Conservation (phyloP, 2,888 invertebrate species). For the Ernsta delagoae region DNA sequence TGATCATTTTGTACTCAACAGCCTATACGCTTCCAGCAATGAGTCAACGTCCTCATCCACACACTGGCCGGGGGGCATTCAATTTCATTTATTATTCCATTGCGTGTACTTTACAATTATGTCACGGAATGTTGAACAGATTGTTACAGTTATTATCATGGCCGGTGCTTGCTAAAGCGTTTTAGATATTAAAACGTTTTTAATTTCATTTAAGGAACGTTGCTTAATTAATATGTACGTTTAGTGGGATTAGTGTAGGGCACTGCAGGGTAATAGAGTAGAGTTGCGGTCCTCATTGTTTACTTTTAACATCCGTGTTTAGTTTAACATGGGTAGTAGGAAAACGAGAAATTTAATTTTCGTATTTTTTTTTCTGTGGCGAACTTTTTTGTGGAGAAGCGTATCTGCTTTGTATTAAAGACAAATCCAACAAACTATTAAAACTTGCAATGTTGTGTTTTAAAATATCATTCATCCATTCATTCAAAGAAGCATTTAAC, state of each 20-base stretch:
- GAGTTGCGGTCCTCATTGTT: not conserved
- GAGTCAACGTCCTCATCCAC: slow-evolving; percentile 53
- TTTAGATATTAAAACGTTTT: slow-evolving; percentile 32
- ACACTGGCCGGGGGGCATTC: slow-evolving; percentile 43
- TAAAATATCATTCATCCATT: too few species aligned
- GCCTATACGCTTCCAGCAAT: slow-evolving; percentile 45
- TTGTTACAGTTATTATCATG: slow-evolving; percentile 46
- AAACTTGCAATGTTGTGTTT: too few species aligned
- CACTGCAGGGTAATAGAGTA: not conserved
- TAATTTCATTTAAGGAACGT: slow-evolving; percentile 1
- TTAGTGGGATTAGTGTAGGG: not conserved
- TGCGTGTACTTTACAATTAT: slow-evolving; percentile 57
- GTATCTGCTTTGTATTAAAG: too few species aligned
- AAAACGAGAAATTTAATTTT: too few species aligned
- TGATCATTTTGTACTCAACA: slow-evolving; percentile 39
- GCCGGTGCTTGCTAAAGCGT: slow-evolving; percentile 30
- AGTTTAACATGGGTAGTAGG: too few species aligned
- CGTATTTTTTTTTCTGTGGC: too few species aligned
- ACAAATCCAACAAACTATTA: too few species aligned
- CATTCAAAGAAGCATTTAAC: too few species aligned
- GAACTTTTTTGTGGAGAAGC: too few species aligned
- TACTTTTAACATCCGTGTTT: too few species aligned
- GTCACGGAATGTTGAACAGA: slow-evolving; percentile 50
- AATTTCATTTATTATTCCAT: slow-evolving; percentile 51
- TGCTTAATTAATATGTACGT: not conserved